These are phyloP conservation scores for Helogale parvula DNA, from an alignment of 2,113 vertebrate genomes.

Conservation along the genomic window DNA sequence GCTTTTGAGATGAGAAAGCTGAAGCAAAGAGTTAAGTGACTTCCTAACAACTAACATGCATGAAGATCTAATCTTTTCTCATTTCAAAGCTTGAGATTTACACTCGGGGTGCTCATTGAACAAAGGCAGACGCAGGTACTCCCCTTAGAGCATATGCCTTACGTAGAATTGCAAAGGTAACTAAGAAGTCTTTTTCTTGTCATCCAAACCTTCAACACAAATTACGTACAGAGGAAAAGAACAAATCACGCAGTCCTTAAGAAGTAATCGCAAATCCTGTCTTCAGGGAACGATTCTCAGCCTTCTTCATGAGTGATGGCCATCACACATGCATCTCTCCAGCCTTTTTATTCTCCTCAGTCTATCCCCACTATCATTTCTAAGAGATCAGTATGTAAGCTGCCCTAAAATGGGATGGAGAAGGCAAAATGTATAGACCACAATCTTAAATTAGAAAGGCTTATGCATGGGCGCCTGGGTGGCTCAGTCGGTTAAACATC, in stretches of 20 bases:
- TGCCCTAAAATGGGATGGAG: not conserved
- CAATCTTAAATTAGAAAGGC: not conserved
- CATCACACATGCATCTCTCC: not conserved
- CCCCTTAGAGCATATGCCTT: not conserved
- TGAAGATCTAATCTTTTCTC: not conserved
- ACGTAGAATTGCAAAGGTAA: slow-evolving; percentile 50
- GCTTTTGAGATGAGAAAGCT: slow-evolving; percentile 29
- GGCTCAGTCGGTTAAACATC: too few relatives aligned
- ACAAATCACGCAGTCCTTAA: not conserved
- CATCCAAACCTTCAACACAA: not conserved
- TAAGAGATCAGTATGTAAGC: not conserved
- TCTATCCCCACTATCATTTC: not conserved
- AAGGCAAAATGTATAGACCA: not conserved
- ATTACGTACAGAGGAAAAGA: not conserved
- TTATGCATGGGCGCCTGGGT: not conserved
- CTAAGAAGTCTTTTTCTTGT: not conserved
- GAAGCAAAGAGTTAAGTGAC: slow-evolving; percentile 25
- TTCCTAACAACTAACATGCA: not conserved
- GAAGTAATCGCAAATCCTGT: not conserved
- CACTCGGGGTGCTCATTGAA: not conserved
- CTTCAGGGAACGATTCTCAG: not conserved
- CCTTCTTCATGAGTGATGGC: not conserved
- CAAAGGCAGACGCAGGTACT: not conserved
- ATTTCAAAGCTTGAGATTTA: slow-evolving; percentile 16
- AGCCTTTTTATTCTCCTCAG: not conserved